A percentile compares a stretch with the other conserved stretches of the same genome.
phyloP scores from a whole-genome alignment of 2,797 vertebrate genomes.

The Sorex maritimensis region DNA sequence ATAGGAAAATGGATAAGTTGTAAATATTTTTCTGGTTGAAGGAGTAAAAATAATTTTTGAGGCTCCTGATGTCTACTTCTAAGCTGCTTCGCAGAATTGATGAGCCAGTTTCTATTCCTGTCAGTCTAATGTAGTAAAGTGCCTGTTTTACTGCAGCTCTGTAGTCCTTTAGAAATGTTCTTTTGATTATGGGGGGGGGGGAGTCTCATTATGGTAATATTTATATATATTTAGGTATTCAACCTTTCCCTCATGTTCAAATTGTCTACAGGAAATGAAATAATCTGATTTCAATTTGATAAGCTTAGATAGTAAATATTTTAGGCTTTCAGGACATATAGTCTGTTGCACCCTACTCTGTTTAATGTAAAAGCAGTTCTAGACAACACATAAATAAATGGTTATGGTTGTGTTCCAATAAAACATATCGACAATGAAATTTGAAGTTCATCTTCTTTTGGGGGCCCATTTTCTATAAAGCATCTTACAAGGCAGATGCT shows the following conservation, averaged over 20 bases:
- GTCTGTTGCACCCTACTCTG: slow-evolving; percentile 6
- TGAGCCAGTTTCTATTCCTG: slow-evolving; percentile 42
- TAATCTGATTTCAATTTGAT: slow-evolving; percentile 34
- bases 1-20: slow-evolving; percentile 59
- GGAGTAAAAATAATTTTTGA: slow-evolving; percentile 58
- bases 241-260: slow-evolving; percentile 30
- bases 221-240: slow-evolving; percentile 51
- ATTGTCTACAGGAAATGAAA: slow-evolving; percentile 39
- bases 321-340: slow-evolving; percentile 3
- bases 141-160: slow-evolving; percentile 12
- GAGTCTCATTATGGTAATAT: slow-evolving; percentile 23
- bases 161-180: slow-evolving; percentile 3
- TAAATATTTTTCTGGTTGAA: slow-evolving; percentile 19
- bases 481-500: too few relatives aligned
- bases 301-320: slow-evolving; percentile 62
- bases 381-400: neutral
- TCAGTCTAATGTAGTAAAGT: neutral
- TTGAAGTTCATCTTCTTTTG: too few relatives aligned
- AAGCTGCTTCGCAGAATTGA: slow-evolving; percentile 35
- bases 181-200: slow-evolving; percentile 41
- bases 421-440: slow-evolving; percentile 63
- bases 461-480: too few relatives aligned
- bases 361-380: slow-evolving; percentile 33
- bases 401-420: slow-evolving; percentile 3
- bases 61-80: slow-evolving; percentile 1